These are phyloP conservation scores for Macaria liturata DNA, from an alignment of 2,888 invertebrate species.

Conservation along the genomic window DNA sequence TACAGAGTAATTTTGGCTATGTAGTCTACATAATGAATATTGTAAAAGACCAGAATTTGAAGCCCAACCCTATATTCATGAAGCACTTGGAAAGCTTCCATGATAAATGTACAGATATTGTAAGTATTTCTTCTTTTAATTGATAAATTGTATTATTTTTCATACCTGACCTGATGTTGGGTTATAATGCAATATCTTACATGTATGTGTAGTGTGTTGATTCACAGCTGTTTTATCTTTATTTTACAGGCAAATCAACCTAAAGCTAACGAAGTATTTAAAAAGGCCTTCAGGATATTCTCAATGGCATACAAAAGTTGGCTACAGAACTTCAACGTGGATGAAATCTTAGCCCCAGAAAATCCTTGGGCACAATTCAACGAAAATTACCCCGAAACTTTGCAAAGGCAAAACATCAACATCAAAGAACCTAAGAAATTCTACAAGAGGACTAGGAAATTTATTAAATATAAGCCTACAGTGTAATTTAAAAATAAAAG, in stretches of 20 bases:
- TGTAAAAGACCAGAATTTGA: conserved; percentile 84
- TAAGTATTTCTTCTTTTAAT: conserved; percentile 34
- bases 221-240: neutral
- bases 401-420: conserved; percentile 57
- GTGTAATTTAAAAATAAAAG: conserved; percentile 26
- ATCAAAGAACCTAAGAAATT: conserved; percentile 68
- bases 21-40: conserved; percentile 87
- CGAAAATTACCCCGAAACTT: conserved; percentile 61
- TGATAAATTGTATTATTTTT: no score
- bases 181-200: no score
- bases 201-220: no score
- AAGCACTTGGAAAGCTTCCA: conserved; percentile 85
- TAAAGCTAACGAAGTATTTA: conserved; percentile 46
- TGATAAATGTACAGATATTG: conserved; percentile 77
- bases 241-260: conserved; percentile 55
- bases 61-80: conserved; percentile 84
- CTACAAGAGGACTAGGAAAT: conserved; percentile 62
- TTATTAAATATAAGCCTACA: conserved; percentile 50
- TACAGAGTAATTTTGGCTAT: conserved; percentile 85
- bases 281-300: conserved; percentile 64
- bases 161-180: no score
- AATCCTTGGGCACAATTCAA: conserved; percentile 87
- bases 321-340: conserved; percentile 67
- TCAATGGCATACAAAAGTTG: conserved; percentile 57
- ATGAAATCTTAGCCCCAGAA: conserved; percentile 62